A percentile compares a stretch with the other conserved stretches of the same genome.
These are phyloP conservation scores for Semnornis frantzii DNA, from an alignment of 2,113 vertebrate species.

Conservation along the genomic window DNA sequence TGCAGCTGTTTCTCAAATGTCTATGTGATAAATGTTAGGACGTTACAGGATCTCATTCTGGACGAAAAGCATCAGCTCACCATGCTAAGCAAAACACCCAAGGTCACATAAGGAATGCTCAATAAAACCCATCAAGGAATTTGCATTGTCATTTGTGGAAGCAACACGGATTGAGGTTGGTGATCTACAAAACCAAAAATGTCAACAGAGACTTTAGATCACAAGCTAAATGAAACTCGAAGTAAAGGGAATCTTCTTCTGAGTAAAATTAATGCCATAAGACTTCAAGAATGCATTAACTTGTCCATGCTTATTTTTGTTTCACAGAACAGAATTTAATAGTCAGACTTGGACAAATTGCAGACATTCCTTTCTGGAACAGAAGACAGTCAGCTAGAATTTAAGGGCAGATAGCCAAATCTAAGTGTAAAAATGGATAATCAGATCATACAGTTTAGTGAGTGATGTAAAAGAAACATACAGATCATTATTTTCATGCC, in stretches of 20 bases:
- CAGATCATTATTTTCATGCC: not conserved
- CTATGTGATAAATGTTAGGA: not conserved
- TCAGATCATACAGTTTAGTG: not conserved
- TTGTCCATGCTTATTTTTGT: constrained; percentile 7
- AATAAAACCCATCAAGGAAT: not conserved
- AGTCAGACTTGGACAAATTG: constrained; percentile 44
- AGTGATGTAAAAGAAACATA: not conserved
- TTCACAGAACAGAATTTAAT: not conserved
- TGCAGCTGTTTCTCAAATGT: not conserved
- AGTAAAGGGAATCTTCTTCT: not conserved
- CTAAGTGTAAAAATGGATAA: constrained; percentile 18
- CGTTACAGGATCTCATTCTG: not conserved
- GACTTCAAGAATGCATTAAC: constrained; percentile 9
- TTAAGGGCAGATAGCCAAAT: constrained; percentile 7
- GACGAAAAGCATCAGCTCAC: not conserved
- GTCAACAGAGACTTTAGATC: not conserved
- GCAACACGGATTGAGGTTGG: not conserved
- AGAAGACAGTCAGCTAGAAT: constrained; percentile 16
- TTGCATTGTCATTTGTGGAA: not conserved
- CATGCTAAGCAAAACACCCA: not conserved
- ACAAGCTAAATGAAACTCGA: not conserved
- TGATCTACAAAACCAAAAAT: not conserved
- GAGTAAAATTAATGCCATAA: not conserved
- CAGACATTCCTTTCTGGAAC: constrained; percentile 47
- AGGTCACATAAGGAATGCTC: not conserved